These are phyloP conservation scores for Clarias pachynema DNA, from an alignment of 2,797 vertebrate genomes.

Conservation along the genomic window DNA sequence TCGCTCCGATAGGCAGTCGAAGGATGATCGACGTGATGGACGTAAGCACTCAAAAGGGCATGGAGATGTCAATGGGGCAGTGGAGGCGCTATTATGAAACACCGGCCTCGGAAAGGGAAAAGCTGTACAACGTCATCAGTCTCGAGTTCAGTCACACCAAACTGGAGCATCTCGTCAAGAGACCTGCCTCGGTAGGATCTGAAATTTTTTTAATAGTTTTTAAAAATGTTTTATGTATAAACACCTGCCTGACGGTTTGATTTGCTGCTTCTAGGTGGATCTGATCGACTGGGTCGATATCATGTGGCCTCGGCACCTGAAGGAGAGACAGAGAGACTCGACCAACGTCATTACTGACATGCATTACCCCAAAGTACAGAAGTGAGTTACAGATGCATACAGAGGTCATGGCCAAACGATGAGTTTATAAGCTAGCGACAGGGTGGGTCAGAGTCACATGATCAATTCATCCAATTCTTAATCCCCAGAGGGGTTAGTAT, in stretches of 20 bases:
- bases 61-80: conserved; percentile 98
- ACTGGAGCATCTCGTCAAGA: conserved; percentile 93
- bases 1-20: conserved; percentile 81
- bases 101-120: conserved; percentile 88
- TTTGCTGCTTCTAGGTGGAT: conserved; percentile 81
- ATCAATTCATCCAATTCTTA: no score
- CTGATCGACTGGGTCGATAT: conserved; percentile 98
- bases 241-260: background rate
- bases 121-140: conserved; percentile 98
- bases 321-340: conserved; percentile 94
- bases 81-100: conserved; percentile 98
- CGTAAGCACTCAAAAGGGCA: conserved; percentile 95
- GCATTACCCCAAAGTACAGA: conserved; percentile 99
- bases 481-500: no score
- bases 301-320: conserved; percentile 98
- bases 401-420: background rate
- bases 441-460: background rate
- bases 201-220: background rate
- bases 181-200: conserved; percentile 81
- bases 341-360: conserved; percentile 96
- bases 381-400: conserved; percentile 77
- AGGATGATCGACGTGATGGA: conserved; percentile 98
- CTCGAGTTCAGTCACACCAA: conserved; percentile 97
- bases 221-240: no score
- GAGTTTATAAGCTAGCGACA: background rate